These are phyloP conservation scores for Neotoma lepida DNA, from an alignment of 2,113 vertebrate genomes.

Conservation along the genomic window DNA sequence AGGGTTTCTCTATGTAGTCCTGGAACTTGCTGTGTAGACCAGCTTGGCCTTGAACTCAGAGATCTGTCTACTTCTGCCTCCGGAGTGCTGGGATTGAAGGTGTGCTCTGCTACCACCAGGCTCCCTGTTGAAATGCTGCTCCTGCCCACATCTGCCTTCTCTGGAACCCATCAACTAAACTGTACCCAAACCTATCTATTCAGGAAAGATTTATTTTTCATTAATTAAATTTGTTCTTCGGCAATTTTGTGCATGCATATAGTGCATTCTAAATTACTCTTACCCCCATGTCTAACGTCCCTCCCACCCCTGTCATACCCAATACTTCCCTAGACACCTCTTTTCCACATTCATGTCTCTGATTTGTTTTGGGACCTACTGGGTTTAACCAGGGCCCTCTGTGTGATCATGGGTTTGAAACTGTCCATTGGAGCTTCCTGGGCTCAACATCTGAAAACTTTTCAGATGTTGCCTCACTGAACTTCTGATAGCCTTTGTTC, in stretches of 20 bases:
- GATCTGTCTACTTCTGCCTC: too few species aligned
- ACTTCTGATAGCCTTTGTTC: neutral
- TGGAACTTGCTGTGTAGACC: too few species aligned
- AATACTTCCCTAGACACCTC: neutral
- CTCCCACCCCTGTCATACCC: neutral
- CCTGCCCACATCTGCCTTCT: neutral
- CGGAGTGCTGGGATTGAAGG: too few species aligned
- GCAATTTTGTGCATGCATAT: neutral
- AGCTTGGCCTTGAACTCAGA: too few species aligned
- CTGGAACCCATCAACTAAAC: neutral
- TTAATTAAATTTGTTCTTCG: neutral
- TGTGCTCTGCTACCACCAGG: too few species aligned
- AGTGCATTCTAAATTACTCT: neutral
- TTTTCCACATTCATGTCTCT: neutral
- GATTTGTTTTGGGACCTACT: neutral
- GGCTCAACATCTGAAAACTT: neutral
- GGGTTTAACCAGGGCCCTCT: neutral
- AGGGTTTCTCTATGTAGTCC: too few species aligned
- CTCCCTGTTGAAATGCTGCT: neutral
- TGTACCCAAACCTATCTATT: too few species aligned
- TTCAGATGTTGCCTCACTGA: neutral
- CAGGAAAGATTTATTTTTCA: neutral
- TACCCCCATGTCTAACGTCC: neutral
- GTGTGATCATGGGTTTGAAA: neutral
- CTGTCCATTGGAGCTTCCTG: neutral